Evolutionary conservation across 2,888 invertebrate species (phyloP).

Genomic region (Lapara coniferarum): DNA sequence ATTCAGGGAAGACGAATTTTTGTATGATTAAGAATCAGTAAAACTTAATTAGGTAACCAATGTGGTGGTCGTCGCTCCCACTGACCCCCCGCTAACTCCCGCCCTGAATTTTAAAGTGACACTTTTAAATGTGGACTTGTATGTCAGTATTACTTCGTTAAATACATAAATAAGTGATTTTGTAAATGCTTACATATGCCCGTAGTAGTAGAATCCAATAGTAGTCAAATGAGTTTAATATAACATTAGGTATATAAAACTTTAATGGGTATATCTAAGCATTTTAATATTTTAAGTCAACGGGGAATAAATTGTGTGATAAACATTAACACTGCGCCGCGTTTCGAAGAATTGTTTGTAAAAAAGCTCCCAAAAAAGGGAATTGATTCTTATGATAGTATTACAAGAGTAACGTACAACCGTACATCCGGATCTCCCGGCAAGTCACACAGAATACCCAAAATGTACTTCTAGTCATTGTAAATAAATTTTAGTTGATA

Average conservation of each 20-base stretch:
- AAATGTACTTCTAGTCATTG: conserved; percentile 38
- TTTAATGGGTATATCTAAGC: background rate
- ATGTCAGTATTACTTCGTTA: conserved; percentile 19
- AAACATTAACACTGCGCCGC: background rate
- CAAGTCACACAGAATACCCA: background rate
- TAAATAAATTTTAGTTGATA: conserved; percentile 37
- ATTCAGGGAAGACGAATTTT: background rate
- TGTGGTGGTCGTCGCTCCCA: background rate
- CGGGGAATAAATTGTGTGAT: background rate
- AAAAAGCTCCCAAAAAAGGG: too few species aligned
- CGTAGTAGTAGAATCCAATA: background rate
- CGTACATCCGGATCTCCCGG: background rate
- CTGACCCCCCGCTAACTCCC: background rate
- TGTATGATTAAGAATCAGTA: background rate
- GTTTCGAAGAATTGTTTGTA: background rate
- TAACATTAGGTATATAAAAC: too few species aligned
- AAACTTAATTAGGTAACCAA: background rate
- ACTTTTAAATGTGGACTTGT: background rate
- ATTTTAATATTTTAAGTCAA: background rate
- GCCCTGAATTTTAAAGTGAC: background rate
- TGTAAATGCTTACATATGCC: background rate
- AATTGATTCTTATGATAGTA: background rate
- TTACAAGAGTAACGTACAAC: background rate
- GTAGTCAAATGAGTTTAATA: too few species aligned
- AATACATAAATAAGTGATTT: conserved; percentile 14